A percentile compares a stretch with the other conserved stretches of the same genome.
Conservation (phyloP, 2,888 invertebrate genomes). For the Troides helena region DNA sequence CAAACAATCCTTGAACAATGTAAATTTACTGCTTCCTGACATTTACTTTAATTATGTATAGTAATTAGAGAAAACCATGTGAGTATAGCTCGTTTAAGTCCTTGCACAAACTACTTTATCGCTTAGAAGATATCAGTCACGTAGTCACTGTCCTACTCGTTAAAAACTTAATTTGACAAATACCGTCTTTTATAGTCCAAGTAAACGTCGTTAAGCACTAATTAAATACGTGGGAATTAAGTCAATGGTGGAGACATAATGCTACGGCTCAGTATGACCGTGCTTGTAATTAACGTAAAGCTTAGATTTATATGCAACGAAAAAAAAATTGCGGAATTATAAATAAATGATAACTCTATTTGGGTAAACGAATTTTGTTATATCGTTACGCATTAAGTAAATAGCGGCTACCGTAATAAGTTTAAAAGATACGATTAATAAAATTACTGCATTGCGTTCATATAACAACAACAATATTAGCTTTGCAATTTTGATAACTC, state of each 20-base stretch:
- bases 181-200: slow-evolving; percentile 36
- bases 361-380: slow-evolving; percentile 6
- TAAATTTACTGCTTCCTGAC: background rate
- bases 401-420: background rate
- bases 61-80: slow-evolving; percentile 13
- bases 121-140: slow-evolving; percentile 40
- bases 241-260: slow-evolving; percentile 25
- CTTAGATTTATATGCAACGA: slow-evolving; percentile 16
- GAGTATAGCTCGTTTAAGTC: slow-evolving; percentile 21
- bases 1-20: too few relatives aligned
- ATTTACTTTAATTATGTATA: slow-evolving; percentile 14
- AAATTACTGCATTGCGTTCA: too few relatives aligned
- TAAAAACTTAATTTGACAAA: slow-evolving; percentile 34
- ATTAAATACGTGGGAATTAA: slow-evolving; percentile 38
- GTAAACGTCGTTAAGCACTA: slow-evolving; percentile 35
- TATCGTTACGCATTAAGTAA: slow-evolving; percentile 1
- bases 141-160: slow-evolving; percentile 38
- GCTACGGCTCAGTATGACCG: slow-evolving; percentile 5
- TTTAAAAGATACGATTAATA: background rate
- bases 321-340: slow-evolving; percentile 2
- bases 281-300: slow-evolving; percentile 11
- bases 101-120: slow-evolving; percentile 39
- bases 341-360: slow-evolving; percentile 9
- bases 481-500: too few relatives aligned
- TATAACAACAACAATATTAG: too few relatives aligned